Percentiles rank a stretch among this genome's conserved stretches.
These are phyloP conservation scores for Cryptoprocta ferox DNA, from an alignment of 2,797 vertebrate genomes.

Conservation along the genomic window DNA sequence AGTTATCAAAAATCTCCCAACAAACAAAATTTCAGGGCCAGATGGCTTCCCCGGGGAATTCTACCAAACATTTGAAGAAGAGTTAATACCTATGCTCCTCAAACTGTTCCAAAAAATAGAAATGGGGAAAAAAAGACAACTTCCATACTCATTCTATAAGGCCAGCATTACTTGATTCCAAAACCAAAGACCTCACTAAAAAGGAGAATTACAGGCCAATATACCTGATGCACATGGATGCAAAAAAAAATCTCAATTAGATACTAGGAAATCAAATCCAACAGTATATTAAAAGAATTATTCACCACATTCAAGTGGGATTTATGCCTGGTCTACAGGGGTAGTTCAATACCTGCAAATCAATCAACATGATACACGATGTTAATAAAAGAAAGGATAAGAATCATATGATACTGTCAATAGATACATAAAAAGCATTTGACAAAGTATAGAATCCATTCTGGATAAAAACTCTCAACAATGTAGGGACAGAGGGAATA, in stretches of 20 bases:
- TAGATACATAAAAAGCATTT: neutral
- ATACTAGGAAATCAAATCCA: neutral
- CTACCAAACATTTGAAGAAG: neutral
- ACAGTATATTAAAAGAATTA: neutral
- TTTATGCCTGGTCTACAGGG: neutral
- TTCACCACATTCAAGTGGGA: neutral
- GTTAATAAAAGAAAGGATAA: neutral
- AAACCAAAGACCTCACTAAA: neutral
- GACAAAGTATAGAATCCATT: neutral
- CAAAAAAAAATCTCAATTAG: neutral
- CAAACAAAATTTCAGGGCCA: neutral
- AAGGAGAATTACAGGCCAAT: neutral
- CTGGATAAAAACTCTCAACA: neutral
- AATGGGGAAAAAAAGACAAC: neutral
- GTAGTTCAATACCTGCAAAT: neutral
- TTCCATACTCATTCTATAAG: neutral
- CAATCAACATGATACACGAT: neutral
- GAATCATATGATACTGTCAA: neutral
- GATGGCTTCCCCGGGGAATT: neutral
- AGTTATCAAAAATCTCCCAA: neutral
- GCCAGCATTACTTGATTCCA: neutral
- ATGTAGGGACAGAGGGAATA: neutral
- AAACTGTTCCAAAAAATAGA: neutral
- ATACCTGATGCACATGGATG: neutral
- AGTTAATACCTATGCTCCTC: neutral